phyloP scores from a whole-genome alignment of 2,888 invertebrate genomes.

The Acrocyrtus sp. region DNA sequence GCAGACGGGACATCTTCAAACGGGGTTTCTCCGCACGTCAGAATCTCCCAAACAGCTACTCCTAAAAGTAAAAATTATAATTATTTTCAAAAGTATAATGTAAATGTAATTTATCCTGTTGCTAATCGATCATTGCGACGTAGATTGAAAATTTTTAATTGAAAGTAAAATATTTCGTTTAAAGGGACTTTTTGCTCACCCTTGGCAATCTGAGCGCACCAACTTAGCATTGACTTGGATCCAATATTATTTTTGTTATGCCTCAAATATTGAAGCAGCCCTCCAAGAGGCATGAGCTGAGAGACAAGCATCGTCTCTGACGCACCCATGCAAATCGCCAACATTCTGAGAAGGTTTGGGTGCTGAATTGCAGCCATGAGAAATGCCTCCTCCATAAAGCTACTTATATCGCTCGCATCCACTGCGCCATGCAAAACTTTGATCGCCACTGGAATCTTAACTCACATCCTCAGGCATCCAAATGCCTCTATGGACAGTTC shows the following conservation, averaged over 20 bases:
- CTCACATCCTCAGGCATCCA: slow-evolving; percentile 95
- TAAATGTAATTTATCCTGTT: slow-evolving; percentile 96
- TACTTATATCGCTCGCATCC: slow-evolving; percentile 83
- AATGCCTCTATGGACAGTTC: slow-evolving; percentile 94
- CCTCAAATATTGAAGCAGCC: slow-evolving; percentile 92
- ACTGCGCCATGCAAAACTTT: slow-evolving; percentile 92
- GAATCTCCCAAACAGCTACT: slow-evolving; percentile 97
- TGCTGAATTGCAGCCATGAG: slow-evolving; percentile 98
- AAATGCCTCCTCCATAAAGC: slow-evolving; percentile 95
- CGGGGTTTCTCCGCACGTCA: slow-evolving; percentile 94
- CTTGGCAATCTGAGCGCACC: slow-evolving; percentile 97
- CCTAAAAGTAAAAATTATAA: slow-evolving; percentile 65
- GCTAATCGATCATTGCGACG: slow-evolving; percentile 98
- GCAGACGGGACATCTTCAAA: slow-evolving; percentile 92
- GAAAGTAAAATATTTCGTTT: not conserved
- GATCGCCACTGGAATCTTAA: slow-evolving; percentile 97
- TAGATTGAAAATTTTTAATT: no score
- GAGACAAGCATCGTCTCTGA: slow-evolving; percentile 96
- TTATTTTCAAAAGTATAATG: no score
- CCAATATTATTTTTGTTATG: slow-evolving; percentile 93
- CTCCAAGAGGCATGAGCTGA: slow-evolving; percentile 96
- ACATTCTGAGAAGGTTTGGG: slow-evolving; percentile 88
- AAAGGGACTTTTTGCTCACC: slow-evolving; percentile 69
- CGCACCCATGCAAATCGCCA: slow-evolving; percentile 96
- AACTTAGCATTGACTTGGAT: slow-evolving; percentile 92